phyloP scores from a whole-genome alignment of 2,797 vertebrate species.

The Busarellus nigricollis region DNA sequence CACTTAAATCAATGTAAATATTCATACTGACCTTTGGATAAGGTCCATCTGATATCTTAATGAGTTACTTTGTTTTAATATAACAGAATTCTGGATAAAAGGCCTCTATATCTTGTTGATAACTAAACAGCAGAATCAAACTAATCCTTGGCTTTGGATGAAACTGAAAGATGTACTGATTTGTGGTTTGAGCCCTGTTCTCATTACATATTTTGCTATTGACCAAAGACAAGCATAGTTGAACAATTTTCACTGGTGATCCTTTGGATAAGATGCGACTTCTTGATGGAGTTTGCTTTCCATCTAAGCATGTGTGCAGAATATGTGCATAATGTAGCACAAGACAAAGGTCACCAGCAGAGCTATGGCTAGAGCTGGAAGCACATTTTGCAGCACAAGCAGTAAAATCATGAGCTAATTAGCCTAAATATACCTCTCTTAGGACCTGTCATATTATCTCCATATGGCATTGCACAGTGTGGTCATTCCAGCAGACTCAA shows the following conservation, averaged over 20 bases:
- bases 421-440: neutral
- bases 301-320: neutral
- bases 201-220: neutral
- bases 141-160: neutral
- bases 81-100: neutral
- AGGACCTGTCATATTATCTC: neutral
- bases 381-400: neutral
- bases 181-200: neutral
- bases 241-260: neutral
- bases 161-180: neutral
- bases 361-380: neutral
- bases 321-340: neutral
- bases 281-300: neutral
- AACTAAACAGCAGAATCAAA: neutral
- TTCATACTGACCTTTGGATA: neutral
- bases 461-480: neutral
- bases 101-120: neutral
- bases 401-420: neutral
- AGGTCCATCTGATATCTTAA: neutral
- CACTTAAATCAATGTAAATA: neutral
- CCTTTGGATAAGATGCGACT: neutral
- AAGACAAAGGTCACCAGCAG: neutral
- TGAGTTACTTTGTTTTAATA: neutral
- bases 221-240: neutral
- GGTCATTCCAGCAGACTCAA: neutral